phyloP scores from a whole-genome alignment of 1,140 invertebrate genomes.

The Danaus melanippus region DNA sequence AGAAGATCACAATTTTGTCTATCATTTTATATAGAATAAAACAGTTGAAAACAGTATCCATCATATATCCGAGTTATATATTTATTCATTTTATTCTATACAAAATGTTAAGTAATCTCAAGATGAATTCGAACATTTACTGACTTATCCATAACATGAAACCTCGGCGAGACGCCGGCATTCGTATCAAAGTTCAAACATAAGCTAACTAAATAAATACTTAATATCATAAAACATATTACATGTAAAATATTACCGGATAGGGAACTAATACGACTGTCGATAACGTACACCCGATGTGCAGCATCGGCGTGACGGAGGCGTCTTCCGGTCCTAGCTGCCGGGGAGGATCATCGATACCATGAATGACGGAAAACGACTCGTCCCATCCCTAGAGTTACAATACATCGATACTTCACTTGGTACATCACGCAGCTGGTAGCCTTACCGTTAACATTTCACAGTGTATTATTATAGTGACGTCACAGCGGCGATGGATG shows the following conservation, averaged over 20 bases:
- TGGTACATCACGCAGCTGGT: slow-evolving; percentile 32
- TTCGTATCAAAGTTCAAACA: slow-evolving; percentile 23
- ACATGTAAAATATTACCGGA: slow-evolving; percentile 52
- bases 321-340: too few species aligned
- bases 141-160: slow-evolving; percentile 10
- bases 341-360: too few species aligned
- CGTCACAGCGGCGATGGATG: not conserved
- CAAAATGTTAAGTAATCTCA: slow-evolving; percentile 20
- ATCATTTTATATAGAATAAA: slow-evolving; percentile 14
- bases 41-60: not conserved
- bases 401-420: slow-evolving; percentile 27
- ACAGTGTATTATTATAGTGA: not conserved
- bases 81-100: slow-evolving; percentile 14
- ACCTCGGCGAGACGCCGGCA: not conserved
- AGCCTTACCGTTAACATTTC: slow-evolving; percentile 16
- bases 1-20: slow-evolving; percentile 41
- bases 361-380: slow-evolving; percentile 21
- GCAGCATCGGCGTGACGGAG: too few species aligned
- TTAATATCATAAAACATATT: slow-evolving; percentile 65
- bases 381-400: slow-evolving; percentile 20
- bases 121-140: slow-evolving; percentile 14
- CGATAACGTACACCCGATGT: slow-evolving; percentile 9
- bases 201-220: slow-evolving; percentile 66
- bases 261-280: slow-evolving; percentile 42
- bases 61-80: slow-evolving; percentile 2